Conservation (phyloP, 2,113 vertebrate genomes). For the Semicossyphus pulcher region DNA sequence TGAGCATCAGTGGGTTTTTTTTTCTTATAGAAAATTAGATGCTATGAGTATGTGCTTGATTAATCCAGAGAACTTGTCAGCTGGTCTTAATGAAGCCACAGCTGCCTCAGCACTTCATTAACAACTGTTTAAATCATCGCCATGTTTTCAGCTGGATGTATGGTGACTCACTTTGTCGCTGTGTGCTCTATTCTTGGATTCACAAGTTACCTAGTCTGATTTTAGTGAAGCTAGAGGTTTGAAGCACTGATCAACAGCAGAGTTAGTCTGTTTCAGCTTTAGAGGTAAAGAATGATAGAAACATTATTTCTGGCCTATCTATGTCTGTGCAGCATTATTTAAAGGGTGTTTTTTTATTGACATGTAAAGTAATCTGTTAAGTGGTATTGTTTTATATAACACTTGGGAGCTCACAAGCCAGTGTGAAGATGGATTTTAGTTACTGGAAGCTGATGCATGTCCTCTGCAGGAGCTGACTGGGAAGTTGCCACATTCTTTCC, state of each 20-base stretch:
- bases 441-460: constrained; percentile 56
- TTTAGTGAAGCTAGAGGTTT: constrained; percentile 5
- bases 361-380: constrained; percentile 32
- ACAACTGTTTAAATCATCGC: constrained; percentile 51
- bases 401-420: not conserved
- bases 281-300: constrained; percentile 5
- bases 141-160: constrained; percentile 27
- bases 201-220: constrained; percentile 14
- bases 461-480: constrained; percentile 89
- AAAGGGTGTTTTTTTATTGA: constrained; percentile 9
- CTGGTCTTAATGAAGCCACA: constrained; percentile 38
- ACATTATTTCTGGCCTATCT: constrained; percentile 16
- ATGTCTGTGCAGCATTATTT: not conserved
- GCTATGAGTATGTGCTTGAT: constrained; percentile 15
- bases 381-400: constrained; percentile 36
- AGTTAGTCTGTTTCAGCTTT: constrained; percentile 16
- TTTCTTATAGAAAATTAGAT: not conserved
- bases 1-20: not conserved
- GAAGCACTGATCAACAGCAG: not conserved
- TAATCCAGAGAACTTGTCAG: constrained; percentile 35
- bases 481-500: constrained; percentile 88
- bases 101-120: constrained; percentile 45
- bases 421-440: constrained; percentile 34
- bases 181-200: constrained; percentile 17
- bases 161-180: constrained; percentile 20